Evolutionary conservation across 2,113 vertebrate genomes (phyloP), one percentile per base, ranked within the genome.

Genomic region (Onychostoma macrolepis): DNA sequence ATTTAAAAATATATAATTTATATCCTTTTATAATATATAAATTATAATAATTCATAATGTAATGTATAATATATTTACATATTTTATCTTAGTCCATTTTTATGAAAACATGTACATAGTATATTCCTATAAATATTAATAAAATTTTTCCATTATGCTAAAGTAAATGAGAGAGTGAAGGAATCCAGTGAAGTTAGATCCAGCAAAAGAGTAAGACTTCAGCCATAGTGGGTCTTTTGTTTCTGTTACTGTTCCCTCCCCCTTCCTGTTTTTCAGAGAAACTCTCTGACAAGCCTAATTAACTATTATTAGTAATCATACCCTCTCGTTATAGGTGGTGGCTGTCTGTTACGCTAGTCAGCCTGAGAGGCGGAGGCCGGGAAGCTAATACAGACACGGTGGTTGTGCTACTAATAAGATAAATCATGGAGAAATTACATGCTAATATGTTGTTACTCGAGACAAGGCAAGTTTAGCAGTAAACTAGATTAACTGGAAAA

Each of bases 271-370:
- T 89, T 78, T 85, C 86, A 69, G 84, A 84, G 78, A 69, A 80
- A 69, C 72, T 86, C 65, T 85, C 63, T 56, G 80, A 90, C 81
- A 85, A 83, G 71, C 77, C 85, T 86, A 91, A 94, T 92, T 90
- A 91, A 87, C 92, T 84, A 86, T 92, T 91, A 93, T 92, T 92
- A 92, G 89, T 92, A 89, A 93, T 93, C 90, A 92, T 90, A 92
- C 88, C 89, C 89, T 86, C 91, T 91, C 77, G 80, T 91, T 93
- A 93, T 89, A 86, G 85, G 86, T 89, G 90, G 86, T 87, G 91
- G 90, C 90, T 93, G 91, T 91, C 90, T 89, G 79, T 74, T 87
- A 75, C 19, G 85, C 80, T 17, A 24, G 58, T 85, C 33, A 17
- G 83, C 61, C 36, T 86, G 83, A 91, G 91, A 93, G 89, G 90